Evolutionary conservation across 2,797 vertebrate genomes (phyloP), one percentile per base, ranked within the genome.

Genomic region (Poeciliopsis paucimaculata): DNA sequence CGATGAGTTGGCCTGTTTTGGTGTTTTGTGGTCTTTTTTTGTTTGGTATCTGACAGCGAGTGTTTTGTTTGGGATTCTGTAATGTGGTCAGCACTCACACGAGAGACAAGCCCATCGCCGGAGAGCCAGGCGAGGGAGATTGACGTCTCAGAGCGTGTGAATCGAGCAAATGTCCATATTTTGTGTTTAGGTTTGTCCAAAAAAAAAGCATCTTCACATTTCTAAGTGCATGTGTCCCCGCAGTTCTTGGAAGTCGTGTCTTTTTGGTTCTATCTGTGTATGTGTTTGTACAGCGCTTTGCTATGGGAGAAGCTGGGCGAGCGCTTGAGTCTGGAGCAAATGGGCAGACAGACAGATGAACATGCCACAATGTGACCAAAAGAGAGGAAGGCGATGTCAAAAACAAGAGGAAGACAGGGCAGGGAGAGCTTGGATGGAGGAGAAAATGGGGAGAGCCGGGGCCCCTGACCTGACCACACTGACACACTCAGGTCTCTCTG

Each of bases 401-500:
- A 92, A 92, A 91, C 84, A 91, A 85, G 90, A 89, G 86, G 80
- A 82, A 76, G 87, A 83, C 77, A 82, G 81, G 81, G 64, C 80
- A 77, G 85, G 77, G 78, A 84, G 87, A 77, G 79, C 1, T 72
- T 86, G 83, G 85, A 90, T 5, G 39, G 68, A 84, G 84, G 89
- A 85, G 88, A 86, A 79, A 83, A 87, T 49, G 77, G 83, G 92
- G 89, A 84, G 85, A 90, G 84, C 86, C 31, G 18, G 90, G 93
- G 91, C 93, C 94, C 86, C 92, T 91, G 91, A 94, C 92, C 87
- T 94, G 93, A 95, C 95, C 91, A 88, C 94, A 94, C 90, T 91
- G 89, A 95, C 95, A 95, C 92, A 93, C 92, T 94, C 88, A 83
- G 90, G 92, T 90, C 93, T 78, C 91, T 90, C 86, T 87, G 87